A percentile compares a stretch with the other conserved stretches of the same genome.
These are phyloP conservation scores for Diplogasteroides magnus DNA, from an alignment of 1,140 invertebrate species.

Conservation along the genomic window DNA sequence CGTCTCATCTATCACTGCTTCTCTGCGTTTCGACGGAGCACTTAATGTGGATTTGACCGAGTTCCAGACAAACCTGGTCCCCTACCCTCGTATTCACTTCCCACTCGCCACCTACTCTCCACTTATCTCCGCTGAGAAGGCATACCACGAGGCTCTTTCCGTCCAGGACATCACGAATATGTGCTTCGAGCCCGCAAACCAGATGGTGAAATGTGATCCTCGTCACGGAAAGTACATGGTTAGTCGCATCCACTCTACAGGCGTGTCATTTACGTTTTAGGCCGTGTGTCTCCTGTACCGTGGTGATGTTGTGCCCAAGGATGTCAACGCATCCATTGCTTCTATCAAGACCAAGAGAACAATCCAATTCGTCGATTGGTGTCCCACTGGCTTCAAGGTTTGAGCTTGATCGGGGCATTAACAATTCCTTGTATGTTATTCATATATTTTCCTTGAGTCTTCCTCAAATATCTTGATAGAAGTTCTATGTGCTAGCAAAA, in stretches of 20 bases:
- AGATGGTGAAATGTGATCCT: constrained; percentile 86
- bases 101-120: constrained; percentile 58
- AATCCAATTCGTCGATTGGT: constrained; percentile 85
- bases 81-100: constrained; percentile 68
- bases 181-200: constrained; percentile 82
- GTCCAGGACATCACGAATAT: constrained; percentile 80
- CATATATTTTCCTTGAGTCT: background rate
- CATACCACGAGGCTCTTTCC: constrained; percentile 74
- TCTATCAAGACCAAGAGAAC: constrained; percentile 76
- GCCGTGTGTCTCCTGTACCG: constrained; percentile 72
- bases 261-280: constrained; percentile 27
- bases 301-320: constrained; percentile 72
- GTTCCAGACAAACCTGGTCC: constrained; percentile 67
- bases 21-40: constrained; percentile 77
- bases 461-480: constrained; percentile 1
- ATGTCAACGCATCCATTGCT: constrained; percentile 76
- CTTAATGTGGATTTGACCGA: constrained; percentile 81
- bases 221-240: constrained; percentile 84
- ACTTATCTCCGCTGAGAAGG: constrained; percentile 65
- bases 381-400: constrained; percentile 62
- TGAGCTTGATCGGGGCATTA: too few relatives aligned
- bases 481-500: too few relatives aligned
- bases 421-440: background rate
- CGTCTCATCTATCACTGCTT: constrained; percentile 76
- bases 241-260: constrained; percentile 64